A percentile compares a stretch with the other conserved stretches of the same genome.
These are phyloP conservation scores for Siderastrea radians DNA, from an alignment of 92 coral and sea anemone species.

Conservation along the genomic window DNA sequence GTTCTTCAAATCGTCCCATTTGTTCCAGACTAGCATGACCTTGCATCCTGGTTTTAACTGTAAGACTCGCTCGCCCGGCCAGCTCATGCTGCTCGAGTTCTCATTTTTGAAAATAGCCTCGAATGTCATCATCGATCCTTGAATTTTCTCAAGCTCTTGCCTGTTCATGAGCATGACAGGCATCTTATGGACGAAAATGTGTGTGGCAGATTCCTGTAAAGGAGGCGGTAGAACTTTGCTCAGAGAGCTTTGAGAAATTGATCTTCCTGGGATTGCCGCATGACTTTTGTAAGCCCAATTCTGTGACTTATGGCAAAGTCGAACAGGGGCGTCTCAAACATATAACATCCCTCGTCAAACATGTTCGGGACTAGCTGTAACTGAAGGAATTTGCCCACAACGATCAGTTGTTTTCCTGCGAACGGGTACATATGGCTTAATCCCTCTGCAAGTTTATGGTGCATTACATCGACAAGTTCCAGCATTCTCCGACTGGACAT, in stretches of 20 bases:
- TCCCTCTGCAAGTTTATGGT: conserved; percentile 26
- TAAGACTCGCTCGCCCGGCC: conserved; percentile 24
- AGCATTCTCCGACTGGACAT: conserved; percentile 60
- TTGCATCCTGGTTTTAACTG: conserved; percentile 18
- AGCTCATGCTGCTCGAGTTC: conserved; percentile 18
- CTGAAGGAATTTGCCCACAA: conserved; percentile 11
- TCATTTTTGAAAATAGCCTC: neutral
- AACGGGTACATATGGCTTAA: neutral
- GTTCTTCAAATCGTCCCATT: conserved; percentile 1
- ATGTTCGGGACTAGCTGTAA: neutral
- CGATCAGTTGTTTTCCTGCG: conserved; percentile 29
- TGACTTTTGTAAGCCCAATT: neutral
- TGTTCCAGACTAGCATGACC: conserved; percentile 40
- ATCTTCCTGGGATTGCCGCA: neutral
- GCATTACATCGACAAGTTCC: conserved; percentile 39
- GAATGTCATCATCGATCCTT: neutral
- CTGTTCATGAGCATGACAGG: conserved; percentile 4
- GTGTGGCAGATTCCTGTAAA: neutral
- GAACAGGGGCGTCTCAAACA: neutral
- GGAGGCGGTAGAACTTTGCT: neutral
- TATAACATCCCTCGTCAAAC: neutral
- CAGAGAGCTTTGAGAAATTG: neutral
- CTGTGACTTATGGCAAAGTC: neutral
- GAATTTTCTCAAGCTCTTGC: neutral
- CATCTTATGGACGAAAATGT: neutral